A percentile compares a stretch with the other conserved stretches of the same genome.
Conservation (phyloP, 2,797 vertebrate species). For the Myotis pilosus region DNA sequence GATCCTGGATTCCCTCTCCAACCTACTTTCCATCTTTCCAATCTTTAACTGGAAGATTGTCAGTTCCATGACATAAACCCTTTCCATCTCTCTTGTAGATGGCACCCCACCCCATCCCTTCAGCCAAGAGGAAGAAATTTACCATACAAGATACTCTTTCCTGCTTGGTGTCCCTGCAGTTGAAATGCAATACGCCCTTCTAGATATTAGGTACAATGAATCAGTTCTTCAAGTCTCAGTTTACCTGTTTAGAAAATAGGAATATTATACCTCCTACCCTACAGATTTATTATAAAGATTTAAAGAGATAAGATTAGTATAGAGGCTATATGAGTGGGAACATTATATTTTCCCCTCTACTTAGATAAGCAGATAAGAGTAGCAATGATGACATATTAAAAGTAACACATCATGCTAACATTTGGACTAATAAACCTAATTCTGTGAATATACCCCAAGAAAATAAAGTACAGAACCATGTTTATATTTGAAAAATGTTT, state of each 20-base stretch:
- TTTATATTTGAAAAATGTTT: slow-evolving; percentile 7
- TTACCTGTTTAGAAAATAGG: background rate
- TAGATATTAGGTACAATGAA: background rate
- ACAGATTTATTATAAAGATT: background rate
- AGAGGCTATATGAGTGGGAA: background rate
- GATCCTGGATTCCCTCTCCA: background rate
- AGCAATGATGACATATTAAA: background rate
- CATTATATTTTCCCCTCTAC: background rate
- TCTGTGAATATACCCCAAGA: slow-evolving; percentile 3
- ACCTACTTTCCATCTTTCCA: background rate
- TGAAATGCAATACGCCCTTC: background rate
- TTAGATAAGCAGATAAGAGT: background rate
- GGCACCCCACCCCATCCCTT: background rate
- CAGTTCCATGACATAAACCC: background rate
- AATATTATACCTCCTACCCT: background rate
- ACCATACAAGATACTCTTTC: background rate
- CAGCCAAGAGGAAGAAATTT: background rate
- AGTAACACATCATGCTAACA: background rate
- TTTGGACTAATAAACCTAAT: background rate
- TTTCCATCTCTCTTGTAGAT: background rate
- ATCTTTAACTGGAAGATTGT: background rate
- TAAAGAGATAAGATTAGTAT: background rate
- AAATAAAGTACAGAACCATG: background rate
- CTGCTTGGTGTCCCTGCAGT: background rate
- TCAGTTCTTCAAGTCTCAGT: background rate